phyloP scores from a whole-genome alignment of 2,113 vertebrate genomes.

The Pao palembangensis region DNA sequence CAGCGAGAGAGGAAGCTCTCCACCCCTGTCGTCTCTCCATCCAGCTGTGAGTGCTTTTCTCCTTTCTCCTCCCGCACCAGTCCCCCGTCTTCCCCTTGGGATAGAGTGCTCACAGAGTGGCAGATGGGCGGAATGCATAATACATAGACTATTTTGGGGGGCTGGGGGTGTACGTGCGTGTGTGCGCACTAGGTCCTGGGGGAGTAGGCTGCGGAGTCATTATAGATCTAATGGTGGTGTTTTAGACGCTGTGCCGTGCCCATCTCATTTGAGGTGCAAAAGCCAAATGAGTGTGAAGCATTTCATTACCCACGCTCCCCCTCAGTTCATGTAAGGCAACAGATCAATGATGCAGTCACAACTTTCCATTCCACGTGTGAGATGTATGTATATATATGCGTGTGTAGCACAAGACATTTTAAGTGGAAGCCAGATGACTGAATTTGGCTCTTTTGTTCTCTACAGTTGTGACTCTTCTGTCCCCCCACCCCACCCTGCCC shows the following conservation, averaged over 20 bases:
- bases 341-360: conserved; percentile 61
- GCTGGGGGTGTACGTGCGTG: conserved; percentile 40
- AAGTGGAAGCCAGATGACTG: conserved; percentile 12
- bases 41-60: conserved; percentile 59
- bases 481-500: background rate
- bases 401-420: conserved; percentile 11
- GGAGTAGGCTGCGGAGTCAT: conserved; percentile 73
- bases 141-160: conserved; percentile 69
- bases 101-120: conserved; percentile 68
- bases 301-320: conserved; percentile 70
- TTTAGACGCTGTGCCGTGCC: conserved; percentile 61
- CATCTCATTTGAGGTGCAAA: conserved; percentile 75
- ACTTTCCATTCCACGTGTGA: conserved; percentile 47
- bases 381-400: conserved; percentile 6
- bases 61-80: conserved; percentile 44
- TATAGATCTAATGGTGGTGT: conserved; percentile 79
- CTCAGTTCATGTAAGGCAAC: conserved; percentile 46
- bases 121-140: conserved; percentile 83
- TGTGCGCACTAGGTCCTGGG: conserved; percentile 39
- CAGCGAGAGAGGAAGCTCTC: conserved; percentile 11
- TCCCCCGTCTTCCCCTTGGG: conserved; percentile 62
- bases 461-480: conserved; percentile 10
- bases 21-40: conserved; percentile 26
- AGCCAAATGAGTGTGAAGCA: conserved; percentile 70
- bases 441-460: conserved; percentile 47